A percentile compares a stretch with the other conserved stretches of the same genome.
Conservation (phyloP, 2,888 invertebrate species). For the Protonemura montana region DNA sequence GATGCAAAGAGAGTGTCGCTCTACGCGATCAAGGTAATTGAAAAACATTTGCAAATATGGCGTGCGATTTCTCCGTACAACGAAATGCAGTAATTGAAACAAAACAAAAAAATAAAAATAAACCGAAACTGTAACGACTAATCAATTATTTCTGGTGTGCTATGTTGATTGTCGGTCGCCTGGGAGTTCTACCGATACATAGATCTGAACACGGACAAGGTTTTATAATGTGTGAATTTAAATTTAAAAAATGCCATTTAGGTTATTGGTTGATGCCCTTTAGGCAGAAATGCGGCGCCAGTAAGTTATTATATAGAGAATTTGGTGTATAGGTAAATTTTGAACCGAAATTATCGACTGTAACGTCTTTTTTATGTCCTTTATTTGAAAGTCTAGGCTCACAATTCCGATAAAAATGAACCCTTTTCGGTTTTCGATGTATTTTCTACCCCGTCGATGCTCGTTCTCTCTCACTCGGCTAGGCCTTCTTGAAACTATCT, state of each 20-base stretch:
- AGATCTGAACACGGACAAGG: not conserved
- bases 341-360: not conserved
- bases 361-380: not conserved
- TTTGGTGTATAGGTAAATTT: not conserved
- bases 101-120: no score
- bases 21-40: not conserved
- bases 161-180: no score
- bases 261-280: not conserved
- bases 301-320: not conserved
- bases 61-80: not conserved
- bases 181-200: not conserved
- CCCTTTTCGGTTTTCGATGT: not conserved
- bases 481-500: not conserved
- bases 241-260: not conserved
- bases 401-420: not conserved
- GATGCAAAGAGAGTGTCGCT: not conserved
- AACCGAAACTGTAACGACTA: no score
- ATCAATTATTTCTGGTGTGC: no score
- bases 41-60: not conserved
- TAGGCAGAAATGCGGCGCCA: not conserved
- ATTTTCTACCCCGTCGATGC: no score
- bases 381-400: not conserved
- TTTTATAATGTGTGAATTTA: not conserved
- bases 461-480: not conserved
- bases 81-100: not conserved